These are phyloP conservation scores for Dendrocincla fuliginosa DNA, from an alignment of 2,797 vertebrate species.

Conservation along the genomic window DNA sequence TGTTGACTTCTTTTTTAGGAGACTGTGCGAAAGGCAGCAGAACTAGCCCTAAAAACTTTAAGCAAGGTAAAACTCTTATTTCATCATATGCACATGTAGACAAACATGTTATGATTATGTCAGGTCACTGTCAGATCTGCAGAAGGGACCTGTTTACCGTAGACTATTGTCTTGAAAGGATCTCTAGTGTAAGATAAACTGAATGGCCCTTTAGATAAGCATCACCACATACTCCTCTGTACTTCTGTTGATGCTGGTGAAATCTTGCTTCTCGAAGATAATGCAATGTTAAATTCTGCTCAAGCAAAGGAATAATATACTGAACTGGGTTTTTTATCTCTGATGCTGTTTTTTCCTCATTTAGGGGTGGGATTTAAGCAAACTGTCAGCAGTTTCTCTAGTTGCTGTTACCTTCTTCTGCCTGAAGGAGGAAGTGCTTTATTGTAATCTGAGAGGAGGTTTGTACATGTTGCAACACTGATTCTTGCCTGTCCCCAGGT, in stretches of 20 bases:
- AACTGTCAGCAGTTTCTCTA: neutral
- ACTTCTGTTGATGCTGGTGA: neutral
- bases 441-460: neutral
- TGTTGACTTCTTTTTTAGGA: conserved; percentile 81
- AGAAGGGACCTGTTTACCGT: neutral
- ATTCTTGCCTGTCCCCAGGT: conserved; percentile 78
- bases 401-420: neutral
- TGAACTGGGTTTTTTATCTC: accelerated
- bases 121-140: neutral
- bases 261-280: neutral
- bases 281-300: accelerated
- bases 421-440: neutral
- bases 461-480: neutral
- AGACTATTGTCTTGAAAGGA: neutral
- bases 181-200: neutral
- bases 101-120: accelerated
- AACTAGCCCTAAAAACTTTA: conserved; percentile 93
- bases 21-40: conserved; percentile 95
- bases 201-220: neutral
- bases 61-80: conserved; percentile 86
- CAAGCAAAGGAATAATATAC: neutral
- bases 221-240: neutral
- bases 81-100: neutral
- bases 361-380: neutral
- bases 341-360: neutral